These are phyloP conservation scores for Drosophila stalkeri DNA, from an alignment of 2,888 invertebrate species.

Conservation along the genomic window DNA sequence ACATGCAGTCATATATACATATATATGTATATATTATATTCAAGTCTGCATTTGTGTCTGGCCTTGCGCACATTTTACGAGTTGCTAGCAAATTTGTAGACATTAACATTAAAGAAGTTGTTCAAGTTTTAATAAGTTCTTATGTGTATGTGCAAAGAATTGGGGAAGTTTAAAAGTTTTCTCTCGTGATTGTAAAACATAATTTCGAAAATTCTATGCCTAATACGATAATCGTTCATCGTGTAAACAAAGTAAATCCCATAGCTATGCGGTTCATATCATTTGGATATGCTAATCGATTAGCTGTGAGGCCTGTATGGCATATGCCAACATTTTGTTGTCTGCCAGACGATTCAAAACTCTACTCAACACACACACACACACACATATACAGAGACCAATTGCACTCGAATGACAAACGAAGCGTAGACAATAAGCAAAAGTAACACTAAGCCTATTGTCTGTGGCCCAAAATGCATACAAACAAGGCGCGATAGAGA, in stretches of 20 bases:
- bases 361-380: constrained; percentile 7
- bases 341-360: constrained; percentile 30
- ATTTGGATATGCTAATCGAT: constrained; percentile 56
- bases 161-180: not conserved
- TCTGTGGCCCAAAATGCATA: constrained; percentile 71
- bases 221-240: constrained; percentile 3
- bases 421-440: constrained; percentile 80
- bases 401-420: constrained; percentile 72
- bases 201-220: not conserved
- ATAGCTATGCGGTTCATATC: constrained; percentile 9
- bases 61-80: constrained; percentile 44
- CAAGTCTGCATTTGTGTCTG: constrained; percentile 46
- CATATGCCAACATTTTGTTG: constrained; percentile 47
- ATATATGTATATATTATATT: constrained; percentile 9
- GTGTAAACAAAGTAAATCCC: constrained; percentile 3
- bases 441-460: constrained; percentile 82
- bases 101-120: constrained; percentile 41
- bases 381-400: not conserved
- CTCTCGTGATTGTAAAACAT: not conserved
- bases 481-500: constrained; percentile 68
- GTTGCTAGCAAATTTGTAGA: constrained; percentile 50
- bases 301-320: constrained; percentile 39
- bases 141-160: constrained; percentile 6
- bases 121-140: constrained; percentile 26
- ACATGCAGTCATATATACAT: not conserved